These are phyloP conservation scores for Amazona guildingii DNA, from an alignment of 2,113 vertebrate genomes.

Conservation along the genomic window DNA sequence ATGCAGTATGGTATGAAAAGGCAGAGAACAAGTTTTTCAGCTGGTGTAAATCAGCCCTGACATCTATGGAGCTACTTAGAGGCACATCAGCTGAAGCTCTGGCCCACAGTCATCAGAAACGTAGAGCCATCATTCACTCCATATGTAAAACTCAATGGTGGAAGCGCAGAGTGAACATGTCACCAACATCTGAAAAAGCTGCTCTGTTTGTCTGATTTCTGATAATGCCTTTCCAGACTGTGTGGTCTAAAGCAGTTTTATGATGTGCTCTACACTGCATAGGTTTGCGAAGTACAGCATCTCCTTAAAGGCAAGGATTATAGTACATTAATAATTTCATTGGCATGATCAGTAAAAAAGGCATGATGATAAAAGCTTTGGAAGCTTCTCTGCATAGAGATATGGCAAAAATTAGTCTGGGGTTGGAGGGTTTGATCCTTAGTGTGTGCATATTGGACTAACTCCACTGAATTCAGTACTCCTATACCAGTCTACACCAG, in stretches of 20 bases:
- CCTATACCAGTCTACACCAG: neutral
- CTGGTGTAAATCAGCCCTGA: conserved; percentile 47
- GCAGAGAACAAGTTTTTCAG: conserved; percentile 20
- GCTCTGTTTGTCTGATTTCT: neutral
- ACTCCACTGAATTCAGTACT: neutral
- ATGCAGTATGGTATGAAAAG: neutral
- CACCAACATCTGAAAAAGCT: neutral
- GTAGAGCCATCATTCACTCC: neutral
- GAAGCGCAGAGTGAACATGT: neutral
- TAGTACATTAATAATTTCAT: neutral
- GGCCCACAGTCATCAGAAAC: conserved; percentile 14
- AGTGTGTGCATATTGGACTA: neutral
- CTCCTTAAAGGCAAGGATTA: conserved; percentile 34
- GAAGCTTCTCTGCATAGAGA: conserved; percentile 52
- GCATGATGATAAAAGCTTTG: conserved; percentile 42
- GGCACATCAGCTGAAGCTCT: conserved; percentile 14
- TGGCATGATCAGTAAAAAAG: conserved; percentile 45
- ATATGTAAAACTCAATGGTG: neutral
- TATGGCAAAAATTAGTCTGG: conserved; percentile 25
- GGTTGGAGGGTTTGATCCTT: neutral
- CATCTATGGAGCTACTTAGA: neutral
- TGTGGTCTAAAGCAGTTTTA: conserved; percentile 49
- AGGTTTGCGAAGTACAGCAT: neutral
- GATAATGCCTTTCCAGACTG: neutral
- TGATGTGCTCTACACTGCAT: conserved; percentile 30